Evolutionary conservation across 2,888 invertebrate species (phyloP).

Genomic region (Argyra leucocephala): DNA sequence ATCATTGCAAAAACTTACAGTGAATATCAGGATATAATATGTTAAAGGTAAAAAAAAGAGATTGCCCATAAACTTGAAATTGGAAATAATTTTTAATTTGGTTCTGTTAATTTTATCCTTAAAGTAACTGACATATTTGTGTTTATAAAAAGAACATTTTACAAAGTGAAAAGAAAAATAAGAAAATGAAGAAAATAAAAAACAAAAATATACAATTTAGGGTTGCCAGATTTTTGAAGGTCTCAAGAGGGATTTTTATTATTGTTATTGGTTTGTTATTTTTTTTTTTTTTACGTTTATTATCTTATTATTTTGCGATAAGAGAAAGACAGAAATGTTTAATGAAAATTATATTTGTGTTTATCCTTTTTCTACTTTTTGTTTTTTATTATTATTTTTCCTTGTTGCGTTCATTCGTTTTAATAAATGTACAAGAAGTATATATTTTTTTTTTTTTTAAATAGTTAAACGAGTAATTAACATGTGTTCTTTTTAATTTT

Average conservation of each 20-base stretch:
- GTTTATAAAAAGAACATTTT: not conserved
- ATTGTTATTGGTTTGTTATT: not conserved
- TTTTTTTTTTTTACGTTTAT: not conserved
- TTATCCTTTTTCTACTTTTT: too few relatives aligned
- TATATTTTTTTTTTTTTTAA: too few relatives aligned
- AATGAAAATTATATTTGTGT: not conserved
- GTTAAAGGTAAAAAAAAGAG: too few relatives aligned
- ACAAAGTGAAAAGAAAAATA: not conserved
- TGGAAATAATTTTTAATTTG: not conserved
- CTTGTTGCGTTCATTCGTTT: not conserved
- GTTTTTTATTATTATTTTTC: too few relatives aligned
- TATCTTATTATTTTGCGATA: not conserved
- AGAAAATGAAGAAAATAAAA: not conserved
- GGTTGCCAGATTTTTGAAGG: not conserved
- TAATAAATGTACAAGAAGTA: too few relatives aligned
- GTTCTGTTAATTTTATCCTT: not conserved
- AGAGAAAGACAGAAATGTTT: not conserved
- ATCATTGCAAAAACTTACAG: too few relatives aligned
- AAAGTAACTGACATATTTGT: not conserved
- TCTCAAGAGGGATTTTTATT: not conserved
- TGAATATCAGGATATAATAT: too few relatives aligned
- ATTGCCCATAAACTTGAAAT: too few relatives aligned
- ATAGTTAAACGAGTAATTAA: conserved; percentile 3
- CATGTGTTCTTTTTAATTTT: not conserved
- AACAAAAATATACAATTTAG: not conserved